phyloP scores from a whole-genome alignment of 2,888 invertebrate species.

The Calameuta filiformis region DNA sequence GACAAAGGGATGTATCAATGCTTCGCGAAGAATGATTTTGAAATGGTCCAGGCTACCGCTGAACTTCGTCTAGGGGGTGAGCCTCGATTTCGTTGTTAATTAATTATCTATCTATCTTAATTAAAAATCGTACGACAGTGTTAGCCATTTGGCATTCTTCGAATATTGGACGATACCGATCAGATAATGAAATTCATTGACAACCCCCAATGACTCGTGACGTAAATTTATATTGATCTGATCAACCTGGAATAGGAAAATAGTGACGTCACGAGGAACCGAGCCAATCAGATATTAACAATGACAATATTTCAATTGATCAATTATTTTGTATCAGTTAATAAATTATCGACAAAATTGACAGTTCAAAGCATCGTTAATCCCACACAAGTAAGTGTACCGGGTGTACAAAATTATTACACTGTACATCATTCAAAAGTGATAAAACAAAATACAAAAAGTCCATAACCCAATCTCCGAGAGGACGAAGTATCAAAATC shows the following conservation, averaged over 20 bases:
- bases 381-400: background rate
- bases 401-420: background rate
- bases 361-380: background rate
- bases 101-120: background rate
- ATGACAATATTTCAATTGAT: background rate
- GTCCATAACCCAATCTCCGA: background rate
- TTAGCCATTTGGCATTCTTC: background rate
- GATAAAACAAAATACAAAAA: too few relatives aligned
- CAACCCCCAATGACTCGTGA: background rate
- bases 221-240: background rate
- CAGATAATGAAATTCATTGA: slow-evolving; percentile 6
- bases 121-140: background rate
- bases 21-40: slow-evolving; percentile 85
- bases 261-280: background rate
- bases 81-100: slow-evolving; percentile 36
- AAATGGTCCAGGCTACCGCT: slow-evolving; percentile 85
- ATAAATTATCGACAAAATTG: background rate
- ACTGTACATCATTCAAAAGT: too few relatives aligned
- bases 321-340: background rate
- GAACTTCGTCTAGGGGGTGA: slow-evolving; percentile 85
- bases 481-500: background rate
- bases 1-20: slow-evolving; percentile 95
- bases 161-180: background rate
- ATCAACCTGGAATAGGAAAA: background rate
- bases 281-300: background rate